Evolutionary conservation across 2,888 invertebrate genomes (phyloP), one percentile per base, ranked within the genome.

Genomic region (Drosophila falleni): DNA sequence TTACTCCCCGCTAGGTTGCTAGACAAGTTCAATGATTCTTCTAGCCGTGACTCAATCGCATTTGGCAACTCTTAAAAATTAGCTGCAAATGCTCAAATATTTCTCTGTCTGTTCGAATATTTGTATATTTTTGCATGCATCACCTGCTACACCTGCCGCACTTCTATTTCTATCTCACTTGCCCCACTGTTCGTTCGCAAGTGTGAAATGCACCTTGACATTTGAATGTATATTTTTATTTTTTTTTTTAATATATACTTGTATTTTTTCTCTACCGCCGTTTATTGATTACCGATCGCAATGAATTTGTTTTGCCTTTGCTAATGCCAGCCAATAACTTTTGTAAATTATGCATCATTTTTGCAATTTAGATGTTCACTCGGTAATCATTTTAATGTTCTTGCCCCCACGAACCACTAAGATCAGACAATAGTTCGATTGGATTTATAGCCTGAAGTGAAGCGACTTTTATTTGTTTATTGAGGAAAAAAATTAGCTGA

Each of bases 131-230:
- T 49, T 46, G 54, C 44, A 58, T 69, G 70, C 41, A 39, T 54
- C 50, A 26, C 35, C 46, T 42, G 39, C 41, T 5, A 19, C 33
- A 39, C 26, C 51, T 44, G 33, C 23, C 47, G 16, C 56, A 47
- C 47, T 37, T 29, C 46, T 64, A 63, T 19, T 37, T 29, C 46
- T 64, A 63, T 19, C 44, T 37, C 29, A 26, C 16, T 33, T 49
- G 39, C 19, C 47, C 35, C 47, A 37, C 55, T 29, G 11, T 41
- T 26, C 31, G 31, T 10, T 46, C 39, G 39, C 71, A 70, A 79
- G 85, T 84, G 87, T 87, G 84, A 85, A 85, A 85, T 85, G 84
- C 87, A 87, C 84, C 87, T 85, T 85, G 87, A 85, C 87, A 85
- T 85, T 87, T 87, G 66, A 65, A 56, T 50, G 50, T 56, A 66